These are phyloP conservation scores for Coelopa frigida DNA, from an alignment of 1,140 invertebrate genomes.

Conservation along the genomic window DNA sequence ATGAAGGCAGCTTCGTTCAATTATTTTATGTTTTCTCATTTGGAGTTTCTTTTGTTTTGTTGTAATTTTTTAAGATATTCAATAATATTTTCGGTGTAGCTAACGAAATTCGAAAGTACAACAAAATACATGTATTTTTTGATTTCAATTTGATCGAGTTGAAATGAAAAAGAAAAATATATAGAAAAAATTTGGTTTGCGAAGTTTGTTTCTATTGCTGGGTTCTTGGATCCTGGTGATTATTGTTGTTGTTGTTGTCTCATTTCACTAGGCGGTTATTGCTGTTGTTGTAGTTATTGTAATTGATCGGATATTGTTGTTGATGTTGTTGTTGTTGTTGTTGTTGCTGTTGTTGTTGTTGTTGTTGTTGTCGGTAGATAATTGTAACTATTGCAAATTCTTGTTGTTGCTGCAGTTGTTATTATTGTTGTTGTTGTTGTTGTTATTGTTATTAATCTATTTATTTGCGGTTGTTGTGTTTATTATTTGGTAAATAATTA, in stretches of 20 bases:
- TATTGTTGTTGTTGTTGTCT: background rate
- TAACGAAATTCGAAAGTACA: background rate
- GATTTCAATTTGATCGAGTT: too few species aligned
- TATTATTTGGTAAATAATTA: too few species aligned
- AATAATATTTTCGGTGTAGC: slow-evolving; percentile 2
- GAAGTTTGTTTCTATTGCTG: slow-evolving; percentile 2
- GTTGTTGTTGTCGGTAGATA: slow-evolving; percentile 20
- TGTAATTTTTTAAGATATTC: slow-evolving; percentile 6
- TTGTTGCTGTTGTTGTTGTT: slow-evolving; percentile 27
- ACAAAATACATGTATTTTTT: too few species aligned
- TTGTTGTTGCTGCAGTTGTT: slow-evolving; percentile 6
- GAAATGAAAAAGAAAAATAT: slow-evolving; percentile 8
- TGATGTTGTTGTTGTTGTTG: slow-evolving; percentile 15
- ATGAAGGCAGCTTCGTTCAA: slow-evolving; percentile 46
- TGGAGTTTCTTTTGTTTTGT: slow-evolving; percentile 14
- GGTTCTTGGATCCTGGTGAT: background rate
- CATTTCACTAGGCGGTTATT: background rate
- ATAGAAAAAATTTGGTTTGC: slow-evolving; percentile 12
- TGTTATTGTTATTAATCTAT: background rate
- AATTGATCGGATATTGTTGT: slow-evolving; percentile 10
- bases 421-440: slow-evolving; percentile 8
- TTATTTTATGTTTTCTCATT: slow-evolving; percentile 42
- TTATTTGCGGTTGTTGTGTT: background rate
- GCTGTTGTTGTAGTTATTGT: slow-evolving; percentile 10
- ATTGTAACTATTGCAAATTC: slow-evolving; percentile 10